phyloP scores from a whole-genome alignment of 2,113 vertebrate species.

The Silurus glanis region DNA sequence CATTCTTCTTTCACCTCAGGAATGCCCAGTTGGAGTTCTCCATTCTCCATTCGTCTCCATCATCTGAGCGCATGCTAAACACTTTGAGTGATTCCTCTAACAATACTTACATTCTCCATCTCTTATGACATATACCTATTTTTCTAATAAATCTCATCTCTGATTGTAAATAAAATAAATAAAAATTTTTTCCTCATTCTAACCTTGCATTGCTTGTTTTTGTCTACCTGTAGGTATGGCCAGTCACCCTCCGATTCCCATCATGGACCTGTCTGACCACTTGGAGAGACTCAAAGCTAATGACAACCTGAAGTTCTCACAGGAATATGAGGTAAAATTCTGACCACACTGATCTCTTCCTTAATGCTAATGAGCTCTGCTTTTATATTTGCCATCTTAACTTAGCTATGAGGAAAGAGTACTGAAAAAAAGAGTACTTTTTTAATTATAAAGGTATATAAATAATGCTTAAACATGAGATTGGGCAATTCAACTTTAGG shows the following conservation, averaged over 20 bases:
- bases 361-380: not conserved
- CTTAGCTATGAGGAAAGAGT: no score
- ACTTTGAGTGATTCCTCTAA: conserved; percentile 92
- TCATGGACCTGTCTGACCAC: conserved; percentile 95
- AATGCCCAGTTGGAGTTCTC: conserved; percentile 79
- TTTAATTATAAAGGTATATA: not conserved
- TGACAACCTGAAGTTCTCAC: conserved; percentile 98
- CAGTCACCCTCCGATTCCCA: conserved; percentile 93
- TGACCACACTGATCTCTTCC: not conserved
- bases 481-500: not conserved
- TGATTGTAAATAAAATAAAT: conserved; percentile 42
- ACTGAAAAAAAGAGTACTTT: not conserved
- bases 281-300: conserved; percentile 97
- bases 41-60: conserved; percentile 83
- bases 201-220: conserved; percentile 52
- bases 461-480: not conserved
- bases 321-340: conserved; percentile 91
- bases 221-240: conserved; percentile 87
- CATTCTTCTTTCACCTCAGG: conserved; percentile 80
- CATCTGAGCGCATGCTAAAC: conserved; percentile 85
- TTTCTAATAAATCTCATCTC: conserved; percentile 59
- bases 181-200: conserved; percentile 12
- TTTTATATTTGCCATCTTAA: not conserved
- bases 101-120: conserved; percentile 69
- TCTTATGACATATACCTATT: conserved; percentile 76